Evolutionary conservation across 1,140 invertebrate genomes (phyloP), one percentile per base, ranked within the genome.

Genomic region (Micrasema minimum): DNA sequence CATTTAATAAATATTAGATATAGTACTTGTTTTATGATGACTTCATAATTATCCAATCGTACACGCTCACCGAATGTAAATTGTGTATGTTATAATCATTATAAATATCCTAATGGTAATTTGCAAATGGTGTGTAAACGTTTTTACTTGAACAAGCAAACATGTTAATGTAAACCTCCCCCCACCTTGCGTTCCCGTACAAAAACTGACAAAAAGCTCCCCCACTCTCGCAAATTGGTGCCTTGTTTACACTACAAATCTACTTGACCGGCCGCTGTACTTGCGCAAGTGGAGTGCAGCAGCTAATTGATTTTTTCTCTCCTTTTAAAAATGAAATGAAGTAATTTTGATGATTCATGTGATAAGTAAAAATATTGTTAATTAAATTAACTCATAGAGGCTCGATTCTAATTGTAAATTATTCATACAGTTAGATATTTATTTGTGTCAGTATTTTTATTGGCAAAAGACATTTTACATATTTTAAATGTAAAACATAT

Each of bases 191-290:
- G 55, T 7, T 22, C 10, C 14, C 35, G 55, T 59, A 41, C 55
- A 7, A 31, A 31, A 31, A 31, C 26, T 31, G 26, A 31, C 26
- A 59, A 59, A 59, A 59, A 59, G 6, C 38, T 14, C 37, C 55
- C 55, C 37, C 35, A 22, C 38, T 22, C 55, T 9, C 18, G 55
- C 37, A 59, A 59, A 59, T 59, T 59, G 55, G 55, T 59, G 55
- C 12, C 55, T 31, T 59, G 55, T 59, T 59, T 59, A 41, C 55
- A 59, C 18, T 41, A 18, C 31, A 41, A 14, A 59, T 59, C 16
- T 41, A 59, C 55, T 59, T 59, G 55, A 38, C 22, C 16, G 14
- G 37, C 55, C 55, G 35, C 16, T 31, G 31, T 14, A 22, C 55
- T 59, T 23, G 55, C 9, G n/a, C 53, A 59, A 59, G 53, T 38